Conservation (phyloP, 2,113 vertebrate genomes). For the Grus americana region DNA sequence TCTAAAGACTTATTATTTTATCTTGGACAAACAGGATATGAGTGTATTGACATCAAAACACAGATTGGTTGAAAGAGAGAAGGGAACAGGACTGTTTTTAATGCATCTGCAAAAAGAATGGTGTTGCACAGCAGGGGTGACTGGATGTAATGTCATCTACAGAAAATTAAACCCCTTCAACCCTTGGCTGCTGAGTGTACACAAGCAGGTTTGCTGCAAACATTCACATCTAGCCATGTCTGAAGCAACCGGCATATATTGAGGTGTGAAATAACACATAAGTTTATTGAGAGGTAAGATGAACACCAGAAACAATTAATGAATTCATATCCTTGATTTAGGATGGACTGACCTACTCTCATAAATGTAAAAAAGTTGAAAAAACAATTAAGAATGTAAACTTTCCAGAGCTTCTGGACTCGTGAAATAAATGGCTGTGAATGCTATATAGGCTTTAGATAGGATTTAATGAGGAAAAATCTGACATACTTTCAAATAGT, state of each 20-base stretch:
- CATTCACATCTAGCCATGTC: not conserved
- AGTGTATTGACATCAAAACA: not conserved
- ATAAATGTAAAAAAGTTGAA: not conserved
- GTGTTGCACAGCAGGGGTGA: not conserved
- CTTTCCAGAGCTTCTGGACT: not conserved
- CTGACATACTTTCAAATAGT: not conserved
- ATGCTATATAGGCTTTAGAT: not conserved
- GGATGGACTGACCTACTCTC: not conserved
- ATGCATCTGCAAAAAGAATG: not conserved
- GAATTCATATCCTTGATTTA: not conserved
- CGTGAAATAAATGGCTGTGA: not conserved
- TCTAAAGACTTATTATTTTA: not conserved
- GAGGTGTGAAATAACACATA: not conserved
- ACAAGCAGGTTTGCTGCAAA: not conserved
- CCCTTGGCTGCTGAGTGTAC: not conserved
- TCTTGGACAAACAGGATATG: not conserved
- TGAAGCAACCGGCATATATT: not conserved
- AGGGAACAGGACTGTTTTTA: not conserved
- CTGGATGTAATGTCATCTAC: not conserved
- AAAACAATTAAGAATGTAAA: not conserved
- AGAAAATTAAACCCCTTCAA: not conserved
- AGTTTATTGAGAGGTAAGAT: not conserved
- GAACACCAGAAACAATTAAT: not conserved
- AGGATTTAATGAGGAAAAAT: not conserved
- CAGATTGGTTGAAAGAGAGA: not conserved